phyloP scores from a whole-genome alignment of 2,797 vertebrate species.

The Eleutherodactylus coqui region DNA sequence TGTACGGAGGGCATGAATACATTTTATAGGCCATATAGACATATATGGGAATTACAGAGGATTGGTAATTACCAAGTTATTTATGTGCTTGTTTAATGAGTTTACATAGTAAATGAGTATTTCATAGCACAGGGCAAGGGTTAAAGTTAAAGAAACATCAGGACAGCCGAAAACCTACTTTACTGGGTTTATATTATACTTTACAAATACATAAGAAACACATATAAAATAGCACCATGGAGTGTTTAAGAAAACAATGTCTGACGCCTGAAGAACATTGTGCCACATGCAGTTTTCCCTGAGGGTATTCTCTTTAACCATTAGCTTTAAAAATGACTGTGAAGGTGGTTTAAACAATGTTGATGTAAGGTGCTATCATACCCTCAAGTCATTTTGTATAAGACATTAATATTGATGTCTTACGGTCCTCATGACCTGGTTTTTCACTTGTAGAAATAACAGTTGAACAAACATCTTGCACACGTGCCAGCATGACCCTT shows the following conservation, averaged over 20 bases:
- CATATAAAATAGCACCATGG: conserved; percentile 55
- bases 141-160: conserved; percentile 50
- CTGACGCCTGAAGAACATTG: conserved; percentile 38
- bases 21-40: neutral
- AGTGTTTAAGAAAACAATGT: conserved; percentile 54
- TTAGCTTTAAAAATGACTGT: conserved; percentile 34
- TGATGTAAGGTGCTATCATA: conserved; percentile 51
- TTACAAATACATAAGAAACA: conserved; percentile 43
- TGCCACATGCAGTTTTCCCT: conserved; percentile 48
- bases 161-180: conserved; percentile 38
- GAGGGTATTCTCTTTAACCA: conserved; percentile 44
- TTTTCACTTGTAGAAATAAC: conserved; percentile 26
- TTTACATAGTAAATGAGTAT: conserved; percentile 25
- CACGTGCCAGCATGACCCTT: conserved; percentile 9
- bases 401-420: conserved; percentile 37
- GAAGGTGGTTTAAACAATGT: conserved; percentile 43
- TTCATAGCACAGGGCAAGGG: conserved; percentile 8
- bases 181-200: conserved; percentile 59
- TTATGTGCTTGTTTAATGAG: conserved; percentile 19
- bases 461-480: neutral
- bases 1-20: neutral
- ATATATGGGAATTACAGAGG: conserved; percentile 19
- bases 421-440: neutral
- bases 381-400: conserved; percentile 15
- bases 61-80: conserved; percentile 15